phyloP scores from a whole-genome alignment of 2,797 vertebrate genomes.

The Todus mexicanus region DNA sequence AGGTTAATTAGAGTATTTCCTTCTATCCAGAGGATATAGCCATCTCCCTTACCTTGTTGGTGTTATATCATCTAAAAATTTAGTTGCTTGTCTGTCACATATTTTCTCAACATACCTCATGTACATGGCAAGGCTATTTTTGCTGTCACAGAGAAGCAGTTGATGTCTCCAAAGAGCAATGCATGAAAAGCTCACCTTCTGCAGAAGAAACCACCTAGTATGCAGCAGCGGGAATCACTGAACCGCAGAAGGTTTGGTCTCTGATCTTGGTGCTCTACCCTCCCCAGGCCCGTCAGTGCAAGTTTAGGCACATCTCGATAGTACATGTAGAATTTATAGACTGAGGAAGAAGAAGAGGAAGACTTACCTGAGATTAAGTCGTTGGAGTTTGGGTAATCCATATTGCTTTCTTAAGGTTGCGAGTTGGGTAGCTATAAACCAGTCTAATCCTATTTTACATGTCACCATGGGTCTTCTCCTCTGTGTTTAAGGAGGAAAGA shows the following conservation, averaged over 20 bases:
- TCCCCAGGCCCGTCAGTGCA: neutral
- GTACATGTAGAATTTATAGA: neutral
- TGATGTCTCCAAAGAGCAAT: neutral
- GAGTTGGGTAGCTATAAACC: neutral
- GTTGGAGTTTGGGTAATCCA: neutral
- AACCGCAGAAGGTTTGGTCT: neutral
- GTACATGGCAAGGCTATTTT: neutral
- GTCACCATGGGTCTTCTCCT: neutral
- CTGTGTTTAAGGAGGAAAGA: neutral
- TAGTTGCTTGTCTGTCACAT: neutral
- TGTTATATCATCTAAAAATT: neutral
- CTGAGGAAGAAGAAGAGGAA: neutral
- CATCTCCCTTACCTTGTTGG: neutral
- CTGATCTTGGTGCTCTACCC: neutral
- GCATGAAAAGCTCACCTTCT: neutral
- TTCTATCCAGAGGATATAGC: neutral
- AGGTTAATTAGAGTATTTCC: neutral
- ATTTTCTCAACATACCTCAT: neutral
- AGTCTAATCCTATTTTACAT: neutral
- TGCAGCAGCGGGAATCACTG: neutral
- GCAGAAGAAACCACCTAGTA: neutral
- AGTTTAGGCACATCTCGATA: neutral
- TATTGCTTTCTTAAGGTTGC: neutral
- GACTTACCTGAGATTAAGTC: neutral
- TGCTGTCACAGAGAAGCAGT: neutral